These are phyloP conservation scores for Trichomalopsis sarcophagae DNA, from an alignment of 1,140 invertebrate species.

Conservation along the genomic window DNA sequence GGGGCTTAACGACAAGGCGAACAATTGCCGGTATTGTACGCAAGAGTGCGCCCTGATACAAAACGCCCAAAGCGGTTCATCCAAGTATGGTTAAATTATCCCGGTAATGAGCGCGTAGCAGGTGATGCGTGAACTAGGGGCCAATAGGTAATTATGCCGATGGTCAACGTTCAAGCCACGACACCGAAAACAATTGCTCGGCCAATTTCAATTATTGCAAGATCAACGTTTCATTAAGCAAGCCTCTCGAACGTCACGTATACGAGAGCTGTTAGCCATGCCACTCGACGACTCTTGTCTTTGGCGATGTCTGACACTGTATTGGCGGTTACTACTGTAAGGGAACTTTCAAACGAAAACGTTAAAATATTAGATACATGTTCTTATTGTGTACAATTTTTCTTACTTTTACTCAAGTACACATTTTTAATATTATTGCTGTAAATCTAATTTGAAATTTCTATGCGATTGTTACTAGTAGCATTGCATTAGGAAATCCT, in stretches of 20 bases:
- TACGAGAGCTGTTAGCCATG: background rate
- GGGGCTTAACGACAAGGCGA: background rate
- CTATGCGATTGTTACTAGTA: no score
- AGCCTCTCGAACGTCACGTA: background rate
- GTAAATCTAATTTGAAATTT: no score
- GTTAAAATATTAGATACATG: no score
- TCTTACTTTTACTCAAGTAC: no score
- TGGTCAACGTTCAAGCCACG: background rate
- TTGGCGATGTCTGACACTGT: background rate
- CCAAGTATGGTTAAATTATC: slow-evolving; percentile 22
- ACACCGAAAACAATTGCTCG: slow-evolving; percentile 17
- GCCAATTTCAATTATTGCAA: slow-evolving; percentile 39
- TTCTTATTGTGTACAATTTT: no score
- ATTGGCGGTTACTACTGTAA: background rate
- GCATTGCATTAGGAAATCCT: no score
- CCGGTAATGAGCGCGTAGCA: slow-evolving; percentile 8
- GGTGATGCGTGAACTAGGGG: slow-evolving; percentile 11
- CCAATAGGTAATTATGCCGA: slow-evolving; percentile 32
- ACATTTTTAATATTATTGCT: no score
- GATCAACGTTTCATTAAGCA: slow-evolving; percentile 30
- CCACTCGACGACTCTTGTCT: background rate
- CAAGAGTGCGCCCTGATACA: slow-evolving; percentile 26
- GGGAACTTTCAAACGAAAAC: background rate
- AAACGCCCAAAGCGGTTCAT: slow-evolving; percentile 26
- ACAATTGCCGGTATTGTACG: background rate